Evolutionary conservation across 2,797 vertebrate species (phyloP), one percentile per base, ranked within the genome.

Genomic region (Neosilurus mollespiculum): DNA sequence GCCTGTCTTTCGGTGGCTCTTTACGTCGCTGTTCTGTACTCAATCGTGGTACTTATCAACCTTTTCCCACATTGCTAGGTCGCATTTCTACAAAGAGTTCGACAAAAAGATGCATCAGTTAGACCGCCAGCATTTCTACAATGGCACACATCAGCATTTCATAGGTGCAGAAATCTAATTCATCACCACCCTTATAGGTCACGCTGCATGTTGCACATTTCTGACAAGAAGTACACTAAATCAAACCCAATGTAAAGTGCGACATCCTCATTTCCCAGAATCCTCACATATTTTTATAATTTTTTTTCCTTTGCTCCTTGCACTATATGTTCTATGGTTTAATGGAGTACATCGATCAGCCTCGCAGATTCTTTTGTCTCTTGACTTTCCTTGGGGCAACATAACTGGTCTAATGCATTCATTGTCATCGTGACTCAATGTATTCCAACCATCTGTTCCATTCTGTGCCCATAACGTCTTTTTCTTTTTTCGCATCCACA

Each of bases 391-490:
- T 86, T 67, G 83, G 84, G 85, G 83, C 84, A 89, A 86, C 84
- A 89, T 83, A 85, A 85, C 65, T 83, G 86, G 85, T 86, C 84
- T 85, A 86, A 81, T 86, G 85, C 81, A 78, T 86, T 80, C 70
- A 81, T 87, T 83, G 84, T 86, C 86, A 84, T 82, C 80, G 80
- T 86, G 85, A 87, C 85, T 89, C 86, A 85, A 78, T 87, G 73
- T 82, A 84, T 89, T 89, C 86, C 80, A 80, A 85, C 88, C 88
- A 87, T 89, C 88, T 87, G 86, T 72, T 89, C 83, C 54, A 77
- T 84, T 85, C 79, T 81, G 64, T 59, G 56, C 64, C 64, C 76
- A 77, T 85, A 80, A 85, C 80, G 78, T 86, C 69, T 56, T 72
- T 61, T 79, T 82, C 76, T 75, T 65, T 62, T 78, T 81, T 71